Base-by-base conservation (phyloP, 1,140 invertebrate species). In the Colletes latitarsis region DNA sequence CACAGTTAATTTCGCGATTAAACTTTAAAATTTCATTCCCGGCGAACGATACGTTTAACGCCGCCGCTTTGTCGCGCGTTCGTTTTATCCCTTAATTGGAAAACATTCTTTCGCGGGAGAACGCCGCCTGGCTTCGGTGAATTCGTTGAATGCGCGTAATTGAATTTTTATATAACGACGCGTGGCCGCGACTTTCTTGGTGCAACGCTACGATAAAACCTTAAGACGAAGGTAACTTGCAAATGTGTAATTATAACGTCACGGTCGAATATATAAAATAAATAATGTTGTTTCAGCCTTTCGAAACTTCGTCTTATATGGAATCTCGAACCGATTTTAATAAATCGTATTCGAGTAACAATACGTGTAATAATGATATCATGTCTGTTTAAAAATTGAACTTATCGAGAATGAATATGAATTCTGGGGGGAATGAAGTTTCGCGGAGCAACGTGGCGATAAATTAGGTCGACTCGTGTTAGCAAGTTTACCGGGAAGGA, bases 21-120 rank as follows among this genome's bases (percentile, higher is more conserved):
- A 79, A 79, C 12, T 79, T 79, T 79, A 73, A 79, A 79, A 73
- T 79, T 79, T 79, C 69, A 79, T 79, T 73, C 52, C 21, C 41
- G 10, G 17, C 19, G 3, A 39, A 55, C 49, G 60, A 53, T 41
- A 41, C 49, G 52, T 46, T 55, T 55, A 72, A 53, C 17, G 19
- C n/a, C 15, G 5, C 12, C 60, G 4, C 43, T n/a, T 4, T 30
- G 39, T 21, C 12, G n/a, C 8, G 3, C 39, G 30, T 19, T 2
- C 57, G 46, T 43, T 30, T 10, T n/a, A 12, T 41, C 39, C 3
- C 77, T 46, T 73, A 79, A 79, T 79, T 73, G 62, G 52, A 6
- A 46, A 57, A 79, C 60, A n/a, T 64, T 79, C 15, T 46, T 57
- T 1, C 15, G 58, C 58, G 10, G 41, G 69, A 9, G 30, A 60